These are phyloP conservation scores for Ormyrus pomaceus DNA, from an alignment of 2,888 invertebrate species.

Conservation along the genomic window DNA sequence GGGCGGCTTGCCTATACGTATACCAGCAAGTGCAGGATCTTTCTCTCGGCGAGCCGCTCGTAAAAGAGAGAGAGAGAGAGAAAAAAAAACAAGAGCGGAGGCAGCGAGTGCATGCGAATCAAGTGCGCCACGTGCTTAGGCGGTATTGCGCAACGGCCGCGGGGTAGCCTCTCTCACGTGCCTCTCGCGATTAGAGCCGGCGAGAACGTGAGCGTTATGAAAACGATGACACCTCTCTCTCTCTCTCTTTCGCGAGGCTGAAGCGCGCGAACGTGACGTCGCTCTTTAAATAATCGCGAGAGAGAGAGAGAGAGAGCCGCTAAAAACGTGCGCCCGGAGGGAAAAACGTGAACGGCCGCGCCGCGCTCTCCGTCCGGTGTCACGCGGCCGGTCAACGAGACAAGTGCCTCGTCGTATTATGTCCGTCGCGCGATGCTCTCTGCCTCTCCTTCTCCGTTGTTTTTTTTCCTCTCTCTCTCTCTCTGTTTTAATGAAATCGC, in stretches of 20 bases:
- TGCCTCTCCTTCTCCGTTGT: not conserved
- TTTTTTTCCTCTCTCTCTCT: not conserved
- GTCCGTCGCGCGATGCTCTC: slow-evolving; percentile 20
- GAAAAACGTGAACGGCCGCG: slow-evolving; percentile 16
- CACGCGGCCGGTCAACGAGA: slow-evolving; percentile 51
- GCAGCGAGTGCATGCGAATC: not conserved
- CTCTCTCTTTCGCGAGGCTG: too few species aligned
- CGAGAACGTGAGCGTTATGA: slow-evolving; percentile 51
- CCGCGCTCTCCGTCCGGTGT: slow-evolving; percentile 8
- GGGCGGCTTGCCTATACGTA: too few species aligned
- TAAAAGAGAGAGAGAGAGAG: too few species aligned
- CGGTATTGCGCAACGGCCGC: slow-evolving; percentile 38
- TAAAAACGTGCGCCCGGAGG: slow-evolving; percentile 12
- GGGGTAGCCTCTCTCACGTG: slow-evolving; percentile 40
- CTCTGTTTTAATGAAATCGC: slow-evolving; percentile 5
- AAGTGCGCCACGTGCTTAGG: slow-evolving; percentile 33
- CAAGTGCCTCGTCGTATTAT: slow-evolving; percentile 56
- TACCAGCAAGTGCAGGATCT: too few species aligned
- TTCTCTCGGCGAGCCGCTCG: too few species aligned
- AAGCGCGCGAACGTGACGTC: slow-evolving; percentile 8
- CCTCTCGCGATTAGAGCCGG: slow-evolving; percentile 7
- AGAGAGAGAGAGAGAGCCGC: not conserved
- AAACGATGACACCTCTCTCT: slow-evolving; percentile 35
- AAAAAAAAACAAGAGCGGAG: too few species aligned
- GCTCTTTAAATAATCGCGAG: not conserved